Evolutionary conservation across 2,888 invertebrate species (phyloP), one percentile per base, ranked within the genome.

Genomic region (Mythimna albipuncta): DNA sequence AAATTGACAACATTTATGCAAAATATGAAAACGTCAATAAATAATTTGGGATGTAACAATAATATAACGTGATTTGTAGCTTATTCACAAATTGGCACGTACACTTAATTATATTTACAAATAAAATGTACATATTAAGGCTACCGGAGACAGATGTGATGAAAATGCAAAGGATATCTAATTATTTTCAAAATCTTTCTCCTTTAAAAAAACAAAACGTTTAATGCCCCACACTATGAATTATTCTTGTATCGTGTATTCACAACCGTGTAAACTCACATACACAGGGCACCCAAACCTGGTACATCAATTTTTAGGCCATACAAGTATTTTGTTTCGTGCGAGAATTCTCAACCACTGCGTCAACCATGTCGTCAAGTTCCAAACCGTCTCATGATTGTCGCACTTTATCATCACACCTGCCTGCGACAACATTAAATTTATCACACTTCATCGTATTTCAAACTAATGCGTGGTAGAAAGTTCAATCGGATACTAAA

Each of bases 1-100:
- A 90, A 91, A 90, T 89, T 88, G 89, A 89, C 89, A 88, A 91
- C 89, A 90, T 86, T 88, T 75, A 89, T 77, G 84, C 85, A 85
- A 84, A 88, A 87, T 85, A 82, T 82, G 72, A 81, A 82, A 86
- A 87, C 81, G 72, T 84, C 68, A 79, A 84, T 85, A 81, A 86
- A 83, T 77, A 82, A 87, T 82, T 66, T 75, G 54, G 69, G 69
- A 72, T 72, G 9, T 82, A 82, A 82, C 64, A 65, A 83, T 75
- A 69, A 26, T 73, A n/a, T 76, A 78, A 81, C 75, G 83, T 84
- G 83, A 69, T 82, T 86, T 83, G 75, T 84, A 84, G 79, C 84
- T 78, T 85, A 86, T 81, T 81, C 83, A 85, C 85, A 88, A 85
- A 87, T 94, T 94, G 93, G 93, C 93, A 94, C 94, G 87, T 89